These are phyloP conservation scores for Agriotes lineatus DNA, from an alignment of 2,888 invertebrate genomes.

Conservation along the genomic window DNA sequence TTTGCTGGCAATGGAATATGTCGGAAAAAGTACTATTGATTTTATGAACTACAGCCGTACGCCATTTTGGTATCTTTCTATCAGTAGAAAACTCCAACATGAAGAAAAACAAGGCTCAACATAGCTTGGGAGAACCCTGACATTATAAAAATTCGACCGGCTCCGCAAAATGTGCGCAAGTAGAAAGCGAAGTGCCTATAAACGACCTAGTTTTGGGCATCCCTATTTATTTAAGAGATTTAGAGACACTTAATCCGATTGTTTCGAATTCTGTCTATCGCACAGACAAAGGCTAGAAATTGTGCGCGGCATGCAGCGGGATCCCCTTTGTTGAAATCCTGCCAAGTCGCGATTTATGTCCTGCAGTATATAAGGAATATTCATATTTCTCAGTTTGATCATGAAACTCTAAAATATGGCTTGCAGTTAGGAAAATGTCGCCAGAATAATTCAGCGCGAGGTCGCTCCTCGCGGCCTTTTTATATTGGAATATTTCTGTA, in stretches of 20 bases:
- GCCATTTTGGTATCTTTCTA: too few species aligned
- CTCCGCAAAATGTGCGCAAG: not conserved
- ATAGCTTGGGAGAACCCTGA: too few species aligned
- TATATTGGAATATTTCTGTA: constrained; percentile 10
- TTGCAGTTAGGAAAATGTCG: constrained; percentile 19
- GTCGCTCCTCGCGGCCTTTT: not conserved
- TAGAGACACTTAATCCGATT: constrained; percentile 25
- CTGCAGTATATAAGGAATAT: constrained; percentile 29
- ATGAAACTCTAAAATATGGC: constrained; percentile 19
- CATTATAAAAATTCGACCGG: too few species aligned
- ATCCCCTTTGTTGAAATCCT: constrained; percentile 19
- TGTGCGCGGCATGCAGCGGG: not conserved
- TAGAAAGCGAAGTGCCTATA: too few species aligned
- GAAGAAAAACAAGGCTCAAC: too few species aligned
- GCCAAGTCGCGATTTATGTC: constrained; percentile 34
- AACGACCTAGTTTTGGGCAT: not conserved
- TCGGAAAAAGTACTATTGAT: too few species aligned
- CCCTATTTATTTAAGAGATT: constrained; percentile 22
- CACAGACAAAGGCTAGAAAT: constrained; percentile 1
- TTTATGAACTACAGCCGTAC: too few species aligned
- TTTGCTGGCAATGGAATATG: too few species aligned
- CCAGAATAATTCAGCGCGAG: not conserved
- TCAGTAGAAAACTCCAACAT: too few species aligned
- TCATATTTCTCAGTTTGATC: constrained; percentile 20
- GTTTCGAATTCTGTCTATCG: constrained; percentile 15